Percentiles rank a stretch among this genome's conserved stretches.
phyloP scores from a whole-genome alignment of 1,140 invertebrate species.

The Dendroctonus valens region DNA sequence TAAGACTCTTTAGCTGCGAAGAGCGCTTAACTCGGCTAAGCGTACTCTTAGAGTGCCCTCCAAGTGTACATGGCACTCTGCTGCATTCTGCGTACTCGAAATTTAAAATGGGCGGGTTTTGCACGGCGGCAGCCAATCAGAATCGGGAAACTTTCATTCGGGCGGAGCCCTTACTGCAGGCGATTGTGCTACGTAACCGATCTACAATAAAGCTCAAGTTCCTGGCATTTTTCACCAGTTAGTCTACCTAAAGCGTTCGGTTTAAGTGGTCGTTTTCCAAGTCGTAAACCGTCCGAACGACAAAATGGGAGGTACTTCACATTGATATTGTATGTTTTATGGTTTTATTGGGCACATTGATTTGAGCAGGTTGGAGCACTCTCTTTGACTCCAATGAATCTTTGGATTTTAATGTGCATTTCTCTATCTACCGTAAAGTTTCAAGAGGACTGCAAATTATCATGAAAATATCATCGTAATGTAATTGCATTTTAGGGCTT shows the following conservation, averaged over 20 bases:
- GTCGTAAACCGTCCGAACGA: constrained; percentile 15
- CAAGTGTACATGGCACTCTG: constrained; percentile 52
- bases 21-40: constrained; percentile 53
- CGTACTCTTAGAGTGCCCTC: constrained; percentile 52
- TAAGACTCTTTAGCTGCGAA: constrained; percentile 53
- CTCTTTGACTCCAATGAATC: constrained; percentile 38
- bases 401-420: constrained; percentile 37
- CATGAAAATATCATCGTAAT: constrained; percentile 29
- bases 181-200: not conserved
- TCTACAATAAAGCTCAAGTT: constrained; percentile 13
- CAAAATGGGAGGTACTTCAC: constrained; percentile 40
- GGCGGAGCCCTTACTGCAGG: constrained; percentile 9
- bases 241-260: constrained; percentile 19
- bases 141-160: constrained; percentile 10
- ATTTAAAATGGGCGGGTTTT: constrained; percentile 38
- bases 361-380: constrained; percentile 40
- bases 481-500: constrained; percentile 26
- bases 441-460: constrained; percentile 33
- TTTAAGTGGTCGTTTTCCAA: constrained; percentile 14
- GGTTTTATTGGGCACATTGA: constrained; percentile 52
- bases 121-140: constrained; percentile 34
- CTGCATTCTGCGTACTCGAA: constrained; percentile 49
- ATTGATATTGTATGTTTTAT: constrained; percentile 50
- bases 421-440: constrained; percentile 17
- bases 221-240: not conserved